Percentiles rank a stretch among this genome's conserved stretches.
phyloP scores from a whole-genome alignment of 1,140 invertebrate genomes.

The Ips nitidus region DNA sequence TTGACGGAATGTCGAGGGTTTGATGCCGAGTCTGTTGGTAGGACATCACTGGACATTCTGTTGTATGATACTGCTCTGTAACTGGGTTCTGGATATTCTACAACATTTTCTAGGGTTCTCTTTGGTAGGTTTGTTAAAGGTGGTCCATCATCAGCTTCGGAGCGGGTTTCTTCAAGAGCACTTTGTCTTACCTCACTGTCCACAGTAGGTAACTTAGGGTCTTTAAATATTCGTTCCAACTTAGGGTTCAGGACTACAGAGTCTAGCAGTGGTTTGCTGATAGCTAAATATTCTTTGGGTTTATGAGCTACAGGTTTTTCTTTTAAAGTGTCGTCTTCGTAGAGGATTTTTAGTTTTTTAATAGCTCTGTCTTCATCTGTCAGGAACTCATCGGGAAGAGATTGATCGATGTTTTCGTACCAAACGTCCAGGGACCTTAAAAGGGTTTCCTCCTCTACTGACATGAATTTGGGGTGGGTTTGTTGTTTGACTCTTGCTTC shows the following conservation, averaged over 20 bases:
- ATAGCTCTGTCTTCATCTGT: slow-evolving; percentile 44
- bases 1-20: slow-evolving; percentile 33
- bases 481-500: slow-evolving; percentile 4
- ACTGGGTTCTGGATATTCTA: slow-evolving; percentile 25
- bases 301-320: slow-evolving; percentile 43
- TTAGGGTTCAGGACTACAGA: slow-evolving; percentile 47
- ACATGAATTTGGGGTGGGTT: slow-evolving; percentile 36
- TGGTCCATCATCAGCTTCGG: slow-evolving; percentile 1
- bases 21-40: slow-evolving; percentile 37
- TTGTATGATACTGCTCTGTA: slow-evolving; percentile 9
- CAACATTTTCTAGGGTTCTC: slow-evolving; percentile 29
- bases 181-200: slow-evolving; percentile 28
- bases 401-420: slow-evolving; percentile 44
- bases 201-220: slow-evolving; percentile 35
- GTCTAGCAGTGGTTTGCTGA: slow-evolving; percentile 46
- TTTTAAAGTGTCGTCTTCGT: slow-evolving; percentile 39
- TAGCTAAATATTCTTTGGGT: slow-evolving; percentile 44
- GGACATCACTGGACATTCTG: slow-evolving; percentile 30
- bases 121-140: slow-evolving; percentile 2
- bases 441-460: slow-evolving; percentile 43
- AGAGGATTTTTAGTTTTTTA: slow-evolving; percentile 44
- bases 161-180: slow-evolving; percentile 25
- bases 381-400: slow-evolving; percentile 40
- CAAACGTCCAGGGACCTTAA: slow-evolving; percentile 39
- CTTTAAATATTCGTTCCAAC: slow-evolving; percentile 38